Evolutionary conservation across 2,797 vertebrate species (phyloP), one percentile per base, ranked within the genome.

Genomic region (Enteromius viviparus): DNA sequence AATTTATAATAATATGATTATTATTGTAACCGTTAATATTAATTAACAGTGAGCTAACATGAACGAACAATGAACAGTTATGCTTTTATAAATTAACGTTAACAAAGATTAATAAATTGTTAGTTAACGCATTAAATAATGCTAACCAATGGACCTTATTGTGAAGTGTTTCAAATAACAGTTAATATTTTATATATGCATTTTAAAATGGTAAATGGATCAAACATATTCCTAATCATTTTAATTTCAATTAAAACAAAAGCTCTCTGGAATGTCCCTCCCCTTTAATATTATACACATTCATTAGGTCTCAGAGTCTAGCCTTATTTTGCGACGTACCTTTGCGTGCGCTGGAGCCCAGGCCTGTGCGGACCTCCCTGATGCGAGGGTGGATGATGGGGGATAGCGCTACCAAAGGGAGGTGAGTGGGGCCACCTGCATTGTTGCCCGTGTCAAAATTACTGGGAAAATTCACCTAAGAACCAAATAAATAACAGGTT

Each of bases 351-450:
- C 91, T 96, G 34, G 94, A 95, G 74, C 96, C 95, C 78, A 96
- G 87, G 72, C 96, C 96, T 0, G 95, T 96, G 29, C 97, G 94
- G 91, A 98, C 97, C 92, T 99, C 98, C 82, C 97, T 94, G 51
- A 99, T 96, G 58, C 98, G 96, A 42, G 98, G 98, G 87, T 99
- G 98, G 81, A 99, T 90, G 88, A 99, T 96, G 14, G 98, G 98
- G 78, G 97, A 99, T 6, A 96, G 78, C 0, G 97, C 95, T 85
- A 97, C 94, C 92, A 98, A 93, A 0, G 98, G 97, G 62, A 98
- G 94, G 86, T 98, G 96, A 23, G 95, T 89, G 75, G 93, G 94
- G 26, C 84, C 89, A 7, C 87, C 91, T 80, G 93, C 92, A 53
- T 89, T 89, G 81, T 90, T 95, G 78, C 93, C 95, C 0, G 88